Conservation (phyloP, 2,113 vertebrate species). For the Phaethornis superciliosus region DNA sequence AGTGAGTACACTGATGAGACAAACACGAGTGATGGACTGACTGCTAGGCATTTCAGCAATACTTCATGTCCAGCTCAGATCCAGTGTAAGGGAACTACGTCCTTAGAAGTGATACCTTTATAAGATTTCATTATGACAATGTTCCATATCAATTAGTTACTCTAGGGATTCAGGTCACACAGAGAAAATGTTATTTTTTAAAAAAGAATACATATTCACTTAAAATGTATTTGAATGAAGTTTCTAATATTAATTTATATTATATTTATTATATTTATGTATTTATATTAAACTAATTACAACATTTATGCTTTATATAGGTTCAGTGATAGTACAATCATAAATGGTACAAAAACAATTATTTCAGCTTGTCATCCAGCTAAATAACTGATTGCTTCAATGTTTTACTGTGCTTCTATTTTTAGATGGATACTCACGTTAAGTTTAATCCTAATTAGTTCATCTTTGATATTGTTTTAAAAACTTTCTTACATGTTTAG, state of each 20-base stretch:
- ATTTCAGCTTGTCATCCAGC: not conserved
- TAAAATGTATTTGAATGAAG: not conserved
- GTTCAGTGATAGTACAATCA: not conserved
- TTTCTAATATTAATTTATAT: not conserved
- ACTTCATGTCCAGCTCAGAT: not conserved
- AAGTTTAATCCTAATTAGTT: constrained; percentile 57
- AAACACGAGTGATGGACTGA: not conserved
- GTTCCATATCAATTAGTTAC: not conserved
- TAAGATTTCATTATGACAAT: not conserved
- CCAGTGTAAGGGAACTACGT: not conserved
- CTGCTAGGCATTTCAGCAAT: not conserved
- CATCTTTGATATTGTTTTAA: constrained; percentile 60
- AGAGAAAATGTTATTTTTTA: not conserved
- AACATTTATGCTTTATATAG: not conserved
- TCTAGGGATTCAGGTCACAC: not conserved
- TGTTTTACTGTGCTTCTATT: not conserved
- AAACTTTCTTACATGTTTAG: constrained; percentile 14
- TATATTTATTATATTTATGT: no score
- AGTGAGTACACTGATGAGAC: not conserved
- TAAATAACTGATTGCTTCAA: not conserved
- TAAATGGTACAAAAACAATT: not conserved
- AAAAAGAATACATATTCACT: not conserved
- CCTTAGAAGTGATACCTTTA: not conserved
- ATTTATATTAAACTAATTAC: no score
- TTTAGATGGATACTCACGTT: constrained; percentile 65